These are phyloP conservation scores for Diplazon laetatorius DNA, from an alignment of 2,888 invertebrate species.

Conservation along the genomic window DNA sequence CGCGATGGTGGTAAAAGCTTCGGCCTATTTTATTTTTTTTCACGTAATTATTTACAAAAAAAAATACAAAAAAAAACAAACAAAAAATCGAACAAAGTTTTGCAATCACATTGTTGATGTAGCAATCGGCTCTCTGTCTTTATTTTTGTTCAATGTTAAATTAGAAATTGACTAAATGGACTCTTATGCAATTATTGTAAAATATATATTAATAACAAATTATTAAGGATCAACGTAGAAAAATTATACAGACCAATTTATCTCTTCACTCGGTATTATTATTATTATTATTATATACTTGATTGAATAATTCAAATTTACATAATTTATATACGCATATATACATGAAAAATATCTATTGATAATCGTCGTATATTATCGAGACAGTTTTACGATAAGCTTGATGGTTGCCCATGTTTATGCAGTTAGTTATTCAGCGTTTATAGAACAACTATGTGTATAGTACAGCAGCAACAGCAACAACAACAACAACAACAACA, in stretches of 20 bases:
- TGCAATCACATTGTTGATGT: background rate
- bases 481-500: background rate
- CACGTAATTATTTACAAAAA: too few relatives aligned
- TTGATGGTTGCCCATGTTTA: slow-evolving; percentile 5
- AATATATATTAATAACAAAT: background rate
- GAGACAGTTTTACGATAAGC: background rate
- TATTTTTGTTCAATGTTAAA: background rate
- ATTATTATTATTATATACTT: slow-evolving; percentile 31
- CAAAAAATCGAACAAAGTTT: too few relatives aligned
- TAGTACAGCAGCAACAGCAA: slow-evolving; percentile 38
- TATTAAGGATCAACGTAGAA: slow-evolving; percentile 1
- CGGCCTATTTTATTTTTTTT: background rate
- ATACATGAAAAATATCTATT: slow-evolving; percentile 30
- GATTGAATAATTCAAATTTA: background rate
- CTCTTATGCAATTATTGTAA: slow-evolving; percentile 11
- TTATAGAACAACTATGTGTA: background rate
- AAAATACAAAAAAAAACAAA: too few relatives aligned
- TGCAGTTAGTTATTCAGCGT: background rate
- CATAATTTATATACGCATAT: slow-evolving; percentile 33
- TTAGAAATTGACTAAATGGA: background rate
- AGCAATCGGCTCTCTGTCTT: background rate
- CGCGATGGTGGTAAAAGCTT: slow-evolving; percentile 14
- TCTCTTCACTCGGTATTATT: slow-evolving; percentile 26
- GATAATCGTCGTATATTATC: background rate
- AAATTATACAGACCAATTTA: slow-evolving; percentile 45